Evolutionary conservation across 2,888 invertebrate species (phyloP), one percentile per base, ranked within the genome.

Genomic region (Ganaspis brasiliensis): DNA sequence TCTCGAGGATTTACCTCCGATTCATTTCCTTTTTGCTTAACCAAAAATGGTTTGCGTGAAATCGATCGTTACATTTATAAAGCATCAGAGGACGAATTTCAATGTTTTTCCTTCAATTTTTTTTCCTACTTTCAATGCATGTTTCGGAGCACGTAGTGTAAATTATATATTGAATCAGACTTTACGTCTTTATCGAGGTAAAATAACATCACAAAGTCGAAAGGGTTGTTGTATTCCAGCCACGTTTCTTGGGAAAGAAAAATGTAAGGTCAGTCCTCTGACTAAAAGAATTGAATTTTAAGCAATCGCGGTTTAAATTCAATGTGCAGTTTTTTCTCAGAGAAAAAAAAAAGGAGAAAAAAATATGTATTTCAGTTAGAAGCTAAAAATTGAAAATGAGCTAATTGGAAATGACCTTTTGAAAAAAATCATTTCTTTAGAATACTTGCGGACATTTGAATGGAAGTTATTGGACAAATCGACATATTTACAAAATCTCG

Each of bases 131-230:
- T 40, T 37, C 40, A 21, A 67, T 67, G 21, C 40, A 67, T 40
- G 40, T 67, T 40, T 40, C 40, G 3, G 8, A 67, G 63, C 63
- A 67, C 63, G 63, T 40, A 45, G 63, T 37, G 40, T 9, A 67
- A 67, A 67, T 67, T 67, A 40, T 40, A 12, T 45, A 14, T 40
- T 67, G 40, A 14, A 8, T 19, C 37, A 24, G 45, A 40, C 63
- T 67, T 67, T 67, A 67, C 40, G 40, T 67, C 63, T 67, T 67
- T 67, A 67, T 67, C 21, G 63, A 67, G 63, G 24, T 67, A 67
- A 67, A 67, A 45, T 40, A 67, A 67, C 21, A 40, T 40, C 37
- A 19, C 21, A 67, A 67, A 67, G 63, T 67, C 12, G 1, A 67
- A 67, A 67, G 63, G 45, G 45, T 67, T 45, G 40, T 14, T 12